Conservation (phyloP, 2,113 vertebrate species). For the Himantopus leucocephalus region DNA sequence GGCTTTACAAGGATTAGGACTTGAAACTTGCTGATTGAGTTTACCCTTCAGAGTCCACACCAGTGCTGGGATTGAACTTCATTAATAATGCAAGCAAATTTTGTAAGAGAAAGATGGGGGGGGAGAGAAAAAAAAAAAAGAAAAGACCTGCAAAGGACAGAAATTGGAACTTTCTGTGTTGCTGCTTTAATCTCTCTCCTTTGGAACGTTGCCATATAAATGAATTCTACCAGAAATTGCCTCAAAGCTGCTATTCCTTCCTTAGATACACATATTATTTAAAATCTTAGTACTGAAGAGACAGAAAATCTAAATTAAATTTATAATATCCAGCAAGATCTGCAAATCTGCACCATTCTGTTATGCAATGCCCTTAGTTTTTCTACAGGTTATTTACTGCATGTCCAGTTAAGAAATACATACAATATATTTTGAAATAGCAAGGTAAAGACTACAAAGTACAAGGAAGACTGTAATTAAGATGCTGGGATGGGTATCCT, state of each 20-base stretch:
- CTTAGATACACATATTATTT: not conserved
- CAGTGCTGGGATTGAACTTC: not conserved
- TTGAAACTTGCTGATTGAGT: not conserved
- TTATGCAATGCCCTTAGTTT: not conserved
- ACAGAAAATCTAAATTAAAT: not conserved
- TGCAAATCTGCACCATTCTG: not conserved
- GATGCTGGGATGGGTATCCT: not conserved
- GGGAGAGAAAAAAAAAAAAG: fast-evolving
- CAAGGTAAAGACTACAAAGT: not conserved
- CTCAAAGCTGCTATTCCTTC: not conserved
- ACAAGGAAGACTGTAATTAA: not conserved
- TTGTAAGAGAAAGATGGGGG: not conserved
- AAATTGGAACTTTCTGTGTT: not conserved
- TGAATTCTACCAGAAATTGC: not conserved
- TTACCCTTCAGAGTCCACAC: not conserved
- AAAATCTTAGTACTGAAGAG: not conserved
- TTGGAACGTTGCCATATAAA: not conserved
- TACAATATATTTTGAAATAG: not conserved
- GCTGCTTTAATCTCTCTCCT: not conserved
- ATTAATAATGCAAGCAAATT: not conserved
- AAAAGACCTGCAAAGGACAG: not conserved
- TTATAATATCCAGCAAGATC: not conserved
- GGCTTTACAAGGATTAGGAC: not conserved
- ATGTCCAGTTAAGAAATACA: not conserved
- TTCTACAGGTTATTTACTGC: not conserved